Base-by-base conservation (phyloP, 2,113 vertebrate genomes). In the Epinephelus fuscoguttatus region DNA sequence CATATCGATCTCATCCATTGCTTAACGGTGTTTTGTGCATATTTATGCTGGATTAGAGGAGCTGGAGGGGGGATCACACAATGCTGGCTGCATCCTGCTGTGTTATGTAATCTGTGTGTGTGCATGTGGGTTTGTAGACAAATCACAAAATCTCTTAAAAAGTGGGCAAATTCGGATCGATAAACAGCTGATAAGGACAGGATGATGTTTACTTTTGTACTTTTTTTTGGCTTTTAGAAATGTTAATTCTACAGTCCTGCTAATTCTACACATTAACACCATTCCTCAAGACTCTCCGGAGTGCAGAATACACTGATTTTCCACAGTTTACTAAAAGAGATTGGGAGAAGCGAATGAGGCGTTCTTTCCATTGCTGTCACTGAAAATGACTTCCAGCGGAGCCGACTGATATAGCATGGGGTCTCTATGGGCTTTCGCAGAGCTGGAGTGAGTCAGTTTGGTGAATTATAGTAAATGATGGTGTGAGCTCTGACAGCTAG, bases 371-470 rank as follows among this genome's bases (percentile, higher is more conserved):
- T 70, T 25, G 66, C 73, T 70, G 69, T 89, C 74, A 82, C 18
- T 71, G 71, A 82, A 89, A 89, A 90, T 86, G 53, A 90, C 75
- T 82, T 88, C 84, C 85, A 88, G 78, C 27, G 9, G 50, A 84
- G 71, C 19, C 0, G 72, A 77, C 66, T 80, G 80, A 86, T 81
- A 72, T 69, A 77, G 73, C 47, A 10, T 4, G 27, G 80, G 40
- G 74, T 71, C 80, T 79, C 84, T 50, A 47, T 40, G 52, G 84
- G 49, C 59, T 53, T 71, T 70, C 52, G 49, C 78, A 78, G 57
- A 76, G 69, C 62, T 62, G 69, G 75, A 74, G 52, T 61, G 63
- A 88, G 70, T 78, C 75, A 82, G 56, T 90, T 89, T 84, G 49
- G 62, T 84, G 71, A 89, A 83, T 79, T 74, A 85, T 42, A 76